Evolutionary conservation across 2,113 vertebrate genomes (phyloP), one percentile per base, ranked within the genome.

Genomic region (Saccopteryx leptura): DNA sequence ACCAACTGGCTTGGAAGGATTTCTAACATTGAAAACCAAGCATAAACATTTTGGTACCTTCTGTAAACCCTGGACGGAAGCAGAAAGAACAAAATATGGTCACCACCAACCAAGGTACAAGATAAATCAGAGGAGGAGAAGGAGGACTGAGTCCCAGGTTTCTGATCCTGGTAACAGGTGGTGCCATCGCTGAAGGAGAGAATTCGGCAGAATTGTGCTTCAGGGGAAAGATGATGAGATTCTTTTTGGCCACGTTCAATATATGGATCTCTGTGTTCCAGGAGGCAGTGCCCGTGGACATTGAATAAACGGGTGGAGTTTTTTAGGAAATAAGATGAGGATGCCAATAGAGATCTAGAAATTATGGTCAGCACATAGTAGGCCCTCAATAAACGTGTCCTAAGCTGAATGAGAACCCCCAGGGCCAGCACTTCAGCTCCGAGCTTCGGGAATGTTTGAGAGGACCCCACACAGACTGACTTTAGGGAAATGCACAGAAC

Each of bases 401-500:
- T 46, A 50, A 58, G 58, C 18, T 26, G 90, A 68, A n/a, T 31
- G 23, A 63, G 66, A 65, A 9, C n/a, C 9, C 58, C 10, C n/a
- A 12, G 11, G 11, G 60, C 31, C 10, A 33, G 75, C 17, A 21
- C 50, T 39, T 82, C 54, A 89, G 65, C 79, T 50, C 26, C 11
- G 4, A 74, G 80, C 75, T 79, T 33, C 50, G 15, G 58, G 7
- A 80, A 14, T 84, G 54, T 18, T 72, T 28, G 19, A 78, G 26
- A 50, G 26, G 97, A 95, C 95, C 96, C 88, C 97, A 95, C 94
- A 0, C 94, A 95, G 81, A 58, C 76, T 61, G 56, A 39, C 65
- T 92, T 28, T 14, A 23, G 83, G 66, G 63, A 17, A 65, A 90
- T 68, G 31, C 89, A 93, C 90, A 97, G 87, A 80, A 54, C 66